phyloP scores from a whole-genome alignment of 1,140 invertebrate species.

The Amyelois transitella region DNA sequence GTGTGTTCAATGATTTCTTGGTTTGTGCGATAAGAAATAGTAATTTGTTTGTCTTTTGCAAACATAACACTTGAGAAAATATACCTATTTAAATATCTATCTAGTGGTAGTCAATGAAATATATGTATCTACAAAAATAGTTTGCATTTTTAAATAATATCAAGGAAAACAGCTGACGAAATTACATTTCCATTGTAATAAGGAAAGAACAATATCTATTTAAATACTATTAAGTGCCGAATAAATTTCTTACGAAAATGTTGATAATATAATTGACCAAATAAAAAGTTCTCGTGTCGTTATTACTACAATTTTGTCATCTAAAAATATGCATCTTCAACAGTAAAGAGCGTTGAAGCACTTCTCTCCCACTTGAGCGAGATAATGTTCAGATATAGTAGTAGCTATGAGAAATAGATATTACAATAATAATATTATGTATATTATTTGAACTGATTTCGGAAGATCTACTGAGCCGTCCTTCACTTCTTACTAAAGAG shows the following conservation, averaged over 20 bases:
- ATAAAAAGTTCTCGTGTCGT: slow-evolving; percentile 42
- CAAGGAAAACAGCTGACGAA: slow-evolving; percentile 48
- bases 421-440: too few relatives aligned
- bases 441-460: slow-evolving; percentile 34
- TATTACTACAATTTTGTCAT: slow-evolving; percentile 58
- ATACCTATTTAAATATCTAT: slow-evolving; percentile 66
- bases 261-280: slow-evolving; percentile 40
- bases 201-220: slow-evolving; percentile 25
- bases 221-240: slow-evolving; percentile 16
- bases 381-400: slow-evolving; percentile 19
- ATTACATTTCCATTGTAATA: slow-evolving; percentile 24
- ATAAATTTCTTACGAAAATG: slow-evolving; percentile 45
- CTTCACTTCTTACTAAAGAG: slow-evolving; percentile 19
- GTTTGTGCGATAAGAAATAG: slow-evolving; percentile 50
- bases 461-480: slow-evolving; percentile 33
- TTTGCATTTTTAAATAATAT: slow-evolving; percentile 65
- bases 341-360: slow-evolving; percentile 40
- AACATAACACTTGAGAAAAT: slow-evolving; percentile 69
- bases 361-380: slow-evolving; percentile 30
- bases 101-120: slow-evolving; percentile 68
- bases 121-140: slow-evolving; percentile 74
- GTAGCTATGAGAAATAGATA: slow-evolving; percentile 25
- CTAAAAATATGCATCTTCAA: slow-evolving; percentile 68
- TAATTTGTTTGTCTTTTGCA: slow-evolving; percentile 51
- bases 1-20: slow-evolving; percentile 25